phyloP scores from a whole-genome alignment of 2,888 invertebrate species.

The Iselma pallidipennis region DNA sequence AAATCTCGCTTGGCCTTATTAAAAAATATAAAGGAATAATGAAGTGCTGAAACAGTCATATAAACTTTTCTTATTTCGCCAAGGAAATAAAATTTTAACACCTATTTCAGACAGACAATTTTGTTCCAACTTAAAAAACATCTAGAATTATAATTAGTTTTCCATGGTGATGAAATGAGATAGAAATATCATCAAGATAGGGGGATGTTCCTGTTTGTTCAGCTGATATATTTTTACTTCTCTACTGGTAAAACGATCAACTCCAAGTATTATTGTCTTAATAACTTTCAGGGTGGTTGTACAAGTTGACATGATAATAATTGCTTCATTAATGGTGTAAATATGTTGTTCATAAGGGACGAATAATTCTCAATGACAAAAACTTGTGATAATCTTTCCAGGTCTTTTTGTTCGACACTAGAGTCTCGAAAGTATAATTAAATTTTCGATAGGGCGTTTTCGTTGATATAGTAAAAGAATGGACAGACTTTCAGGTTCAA shows the following conservation, averaged over 20 bases:
- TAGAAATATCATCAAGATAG: background rate
- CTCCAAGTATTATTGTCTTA: background rate
- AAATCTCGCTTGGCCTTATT: slow-evolving; percentile 39
- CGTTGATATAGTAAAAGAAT: too few species aligned
- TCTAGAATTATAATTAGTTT: slow-evolving; percentile 42
- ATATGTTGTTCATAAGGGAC: too few species aligned
- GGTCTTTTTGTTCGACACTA: too few species aligned
- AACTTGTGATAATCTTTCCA: too few species aligned
- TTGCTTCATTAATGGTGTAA: too few species aligned
- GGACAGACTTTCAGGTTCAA: too few species aligned
- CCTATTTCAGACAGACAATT: slow-evolving; percentile 46
- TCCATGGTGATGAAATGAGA: slow-evolving; percentile 25
- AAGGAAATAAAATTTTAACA: slow-evolving; percentile 50
- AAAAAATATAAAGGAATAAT: slow-evolving; percentile 48
- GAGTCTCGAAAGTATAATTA: too few species aligned
- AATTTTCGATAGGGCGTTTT: too few species aligned
- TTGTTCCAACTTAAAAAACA: slow-evolving; percentile 38
- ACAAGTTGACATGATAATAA: too few species aligned
- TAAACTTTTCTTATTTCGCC: slow-evolving; percentile 55
- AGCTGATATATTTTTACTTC: slow-evolving; percentile 37
- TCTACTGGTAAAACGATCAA: slow-evolving; percentile 22
- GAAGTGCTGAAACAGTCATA: slow-evolving; percentile 51
- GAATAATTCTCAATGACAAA: too few species aligned
- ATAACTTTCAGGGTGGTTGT: background rate
- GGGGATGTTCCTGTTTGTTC: slow-evolving; percentile 38